Evolutionary conservation across 92 coral and sea anemone species (phyloP).

Genomic region (Actinernus sp.): DNA sequence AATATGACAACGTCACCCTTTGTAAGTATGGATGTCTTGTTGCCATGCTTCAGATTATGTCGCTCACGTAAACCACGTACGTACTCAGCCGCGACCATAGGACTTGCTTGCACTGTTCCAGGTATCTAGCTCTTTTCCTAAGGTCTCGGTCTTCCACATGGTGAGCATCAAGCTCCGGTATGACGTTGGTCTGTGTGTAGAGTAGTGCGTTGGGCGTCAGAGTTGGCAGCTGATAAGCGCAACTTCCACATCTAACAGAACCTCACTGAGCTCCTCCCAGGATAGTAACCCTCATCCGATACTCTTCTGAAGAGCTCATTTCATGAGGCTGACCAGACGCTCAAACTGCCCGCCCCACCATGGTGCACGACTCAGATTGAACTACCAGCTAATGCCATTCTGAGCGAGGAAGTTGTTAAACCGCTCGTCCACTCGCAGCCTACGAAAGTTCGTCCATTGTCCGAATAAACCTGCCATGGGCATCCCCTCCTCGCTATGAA

Average conservation of each 20-base stretch:
- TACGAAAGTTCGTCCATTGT: constrained; percentile 9
- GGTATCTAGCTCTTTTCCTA: background rate
- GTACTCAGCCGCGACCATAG: constrained; percentile 16
- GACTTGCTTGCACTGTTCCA: constrained; percentile 14
- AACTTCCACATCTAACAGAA: constrained; percentile 20
- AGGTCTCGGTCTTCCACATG: constrained; percentile 3
- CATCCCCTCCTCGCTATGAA: constrained; percentile 13
- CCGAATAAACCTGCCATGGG: constrained; percentile 14
- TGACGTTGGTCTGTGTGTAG: constrained; percentile 2
- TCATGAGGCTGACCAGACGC: constrained; percentile 1
- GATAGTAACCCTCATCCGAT: constrained; percentile 3
- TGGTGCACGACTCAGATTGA: too few relatives aligned
- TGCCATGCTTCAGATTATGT: constrained; percentile 14
- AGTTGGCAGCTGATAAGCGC: constrained; percentile 17
- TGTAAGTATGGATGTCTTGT: background rate
- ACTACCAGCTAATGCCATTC: constrained; percentile 12
- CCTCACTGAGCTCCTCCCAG: constrained; percentile 16
- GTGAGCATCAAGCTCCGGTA: constrained; percentile 17
- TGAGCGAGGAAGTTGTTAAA: background rate
- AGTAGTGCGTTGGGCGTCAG: constrained; percentile 16
- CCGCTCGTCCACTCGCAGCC: constrained; percentile 1
- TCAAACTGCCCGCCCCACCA: constrained; percentile 30
- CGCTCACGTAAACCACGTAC: constrained; percentile 14
- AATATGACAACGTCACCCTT: constrained; percentile 22
- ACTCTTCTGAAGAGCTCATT: too few relatives aligned